These are phyloP conservation scores for Adineta ricciae DNA, from an alignment of 2,888 invertebrate genomes.

Conservation along the genomic window DNA sequence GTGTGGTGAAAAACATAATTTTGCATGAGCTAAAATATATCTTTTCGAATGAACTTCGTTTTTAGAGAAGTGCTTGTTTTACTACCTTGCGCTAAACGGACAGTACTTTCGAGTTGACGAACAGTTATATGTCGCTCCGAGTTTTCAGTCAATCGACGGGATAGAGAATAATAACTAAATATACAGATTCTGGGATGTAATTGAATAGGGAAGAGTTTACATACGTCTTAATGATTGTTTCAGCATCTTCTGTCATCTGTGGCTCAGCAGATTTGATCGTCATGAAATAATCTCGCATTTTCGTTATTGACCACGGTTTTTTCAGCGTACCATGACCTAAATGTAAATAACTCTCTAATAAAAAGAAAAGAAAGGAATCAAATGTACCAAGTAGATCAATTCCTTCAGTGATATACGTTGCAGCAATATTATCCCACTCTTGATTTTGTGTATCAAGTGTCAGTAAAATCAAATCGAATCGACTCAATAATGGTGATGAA, in stretches of 20 bases:
- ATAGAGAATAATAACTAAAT: conserved; percentile 55
- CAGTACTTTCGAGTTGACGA: conserved; percentile 71
- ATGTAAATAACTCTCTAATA: no score
- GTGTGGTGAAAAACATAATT: conserved; percentile 65
- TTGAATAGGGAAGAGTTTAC: no score
- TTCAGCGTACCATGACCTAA: background rate
- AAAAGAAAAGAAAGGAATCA: background rate
- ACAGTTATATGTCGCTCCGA: conserved; percentile 73
- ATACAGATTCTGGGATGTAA: background rate
- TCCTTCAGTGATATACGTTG: conserved; percentile 31
- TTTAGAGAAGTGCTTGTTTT: background rate
- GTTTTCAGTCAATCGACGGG: conserved; percentile 60
- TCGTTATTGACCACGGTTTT: conserved; percentile 55
- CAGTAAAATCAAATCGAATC: conserved; percentile 74
- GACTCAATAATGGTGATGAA: conserved; percentile 67
- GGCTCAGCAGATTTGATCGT: conserved; percentile 63
- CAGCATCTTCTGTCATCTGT: conserved; percentile 61
- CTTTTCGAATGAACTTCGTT: conserved; percentile 55
- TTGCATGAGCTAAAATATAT: conserved; percentile 64
- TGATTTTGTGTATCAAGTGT: conserved; percentile 65
- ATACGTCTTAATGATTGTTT: conserved; percentile 41
- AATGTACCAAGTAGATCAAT: conserved; percentile 27
- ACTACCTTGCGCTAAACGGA: conserved; percentile 54
- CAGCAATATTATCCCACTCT: conserved; percentile 61
- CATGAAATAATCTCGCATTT: conserved; percentile 66